Conservation (phyloP, 2,797 vertebrate genomes). For the Enteromius argenteus region DNA sequence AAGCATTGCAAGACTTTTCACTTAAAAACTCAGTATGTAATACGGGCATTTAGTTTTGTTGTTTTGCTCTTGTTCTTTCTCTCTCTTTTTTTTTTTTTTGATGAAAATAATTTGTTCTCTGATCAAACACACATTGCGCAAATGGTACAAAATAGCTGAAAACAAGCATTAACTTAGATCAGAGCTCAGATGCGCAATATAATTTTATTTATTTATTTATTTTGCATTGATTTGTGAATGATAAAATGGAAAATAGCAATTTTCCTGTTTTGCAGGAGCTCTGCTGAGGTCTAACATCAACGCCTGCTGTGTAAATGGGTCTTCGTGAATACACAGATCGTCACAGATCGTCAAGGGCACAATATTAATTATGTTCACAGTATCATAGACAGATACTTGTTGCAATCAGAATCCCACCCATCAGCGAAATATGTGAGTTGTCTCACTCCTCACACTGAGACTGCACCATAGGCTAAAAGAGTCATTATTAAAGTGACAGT, state of each 20-base stretch:
- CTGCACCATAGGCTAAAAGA: conserved; percentile 10
- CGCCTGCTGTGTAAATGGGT: conserved; percentile 14
- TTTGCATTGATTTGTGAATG: not conserved
- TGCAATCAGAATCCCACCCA: not conserved
- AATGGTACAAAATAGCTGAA: not conserved
- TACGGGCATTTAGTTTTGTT: no score
- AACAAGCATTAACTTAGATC: conserved; percentile 5
- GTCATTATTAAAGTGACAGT: conserved; percentile 3
- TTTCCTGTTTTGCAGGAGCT: not conserved
- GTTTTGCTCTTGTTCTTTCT: not conserved
- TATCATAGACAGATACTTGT: conserved; percentile 6
- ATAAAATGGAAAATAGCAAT: conserved; percentile 3
- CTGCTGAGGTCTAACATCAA: conserved; percentile 29
- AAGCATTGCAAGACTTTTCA: not conserved
- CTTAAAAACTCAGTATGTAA: not conserved
- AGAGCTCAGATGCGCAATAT: not conserved
- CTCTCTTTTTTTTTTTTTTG: not conserved
- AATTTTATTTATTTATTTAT: not conserved
- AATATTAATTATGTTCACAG: conserved; percentile 12
- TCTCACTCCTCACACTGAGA: not conserved
- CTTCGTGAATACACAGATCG: not conserved
- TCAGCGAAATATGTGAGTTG: not conserved
- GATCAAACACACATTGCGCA: not conserved
- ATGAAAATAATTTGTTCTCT: not conserved
- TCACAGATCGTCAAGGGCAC: not conserved